Evolutionary conservation across 2,113 vertebrate genomes (phyloP).

Genomic region (Carassius auratus): DNA sequence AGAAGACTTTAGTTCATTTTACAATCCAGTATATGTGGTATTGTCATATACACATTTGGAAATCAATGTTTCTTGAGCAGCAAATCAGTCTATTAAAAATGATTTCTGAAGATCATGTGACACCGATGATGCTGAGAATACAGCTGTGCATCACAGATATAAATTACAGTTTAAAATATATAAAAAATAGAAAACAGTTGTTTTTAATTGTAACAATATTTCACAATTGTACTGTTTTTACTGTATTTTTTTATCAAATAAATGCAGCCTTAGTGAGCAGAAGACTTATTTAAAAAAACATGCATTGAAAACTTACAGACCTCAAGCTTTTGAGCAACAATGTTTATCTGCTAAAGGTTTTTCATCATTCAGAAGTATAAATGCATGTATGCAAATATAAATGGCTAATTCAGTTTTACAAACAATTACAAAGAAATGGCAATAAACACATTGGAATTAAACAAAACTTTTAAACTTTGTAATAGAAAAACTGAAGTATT

Average conservation of each 20-base stretch:
- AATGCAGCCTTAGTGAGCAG: neutral
- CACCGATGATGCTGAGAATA: neutral
- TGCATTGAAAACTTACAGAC: neutral
- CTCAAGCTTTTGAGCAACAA: neutral
- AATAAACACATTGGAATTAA: neutral
- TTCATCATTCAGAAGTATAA: neutral
- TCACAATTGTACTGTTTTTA: too few species aligned
- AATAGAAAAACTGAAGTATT: too few species aligned
- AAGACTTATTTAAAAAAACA: neutral
- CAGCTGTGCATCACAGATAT: neutral
- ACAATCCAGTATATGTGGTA: neutral
- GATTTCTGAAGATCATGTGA: too few species aligned
- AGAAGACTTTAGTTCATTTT: neutral
- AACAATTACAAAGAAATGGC: neutral
- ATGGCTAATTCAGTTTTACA: neutral
- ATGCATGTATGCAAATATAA: neutral
- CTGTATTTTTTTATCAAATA: neutral
- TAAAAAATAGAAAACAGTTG: neutral
- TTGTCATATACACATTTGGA: neutral
- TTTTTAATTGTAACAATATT: too few species aligned
- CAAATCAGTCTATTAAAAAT: too few species aligned
- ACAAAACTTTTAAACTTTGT: too few species aligned
- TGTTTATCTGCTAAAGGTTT: neutral
- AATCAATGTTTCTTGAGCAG: neutral
- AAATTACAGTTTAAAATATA: neutral